Evolutionary conservation across 2,797 vertebrate genomes (phyloP), one percentile per base, ranked within the genome.

Genomic region (Spinus olivaceus): DNA sequence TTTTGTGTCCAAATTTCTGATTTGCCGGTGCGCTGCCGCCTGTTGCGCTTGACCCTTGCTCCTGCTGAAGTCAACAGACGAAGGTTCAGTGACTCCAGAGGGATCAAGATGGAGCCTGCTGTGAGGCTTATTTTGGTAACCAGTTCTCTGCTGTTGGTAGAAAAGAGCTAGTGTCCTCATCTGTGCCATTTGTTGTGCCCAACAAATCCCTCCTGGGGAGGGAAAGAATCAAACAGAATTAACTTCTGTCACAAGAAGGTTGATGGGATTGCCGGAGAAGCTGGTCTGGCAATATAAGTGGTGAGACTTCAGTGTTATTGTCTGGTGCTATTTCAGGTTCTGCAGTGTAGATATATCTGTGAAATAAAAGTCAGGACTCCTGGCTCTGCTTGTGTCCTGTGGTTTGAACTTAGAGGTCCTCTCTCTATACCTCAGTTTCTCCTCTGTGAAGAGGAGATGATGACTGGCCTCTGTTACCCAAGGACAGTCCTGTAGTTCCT

Each of bases 21-120:
- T 93, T 82, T 86, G 41, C 60, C 90, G 87, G 66, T 16, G 27
- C 69, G 60, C 70, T 91, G 87, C 80, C 0, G 20, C 23, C 59
- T 77, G 80, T 84, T 79, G 56, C 0, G 66, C 78, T 84, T 92
- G 94, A 96, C 86, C 93, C 92, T 96, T 96, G 93, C 77, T 96
- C 92, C 77, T 79, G 86, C 90, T 92, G 93, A 81, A 96, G 86
- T 96, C 90, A 92, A 95, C 92, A 94, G 95, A 92, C 82, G 92
- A 95, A 88, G 87, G 91, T 95, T 96, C 89, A 95, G 72, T 94
- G 92, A 90, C 89, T 96, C 81, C 66, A 81, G 85, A 90, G 85
- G 82, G 85, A 94, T 95, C 94, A 92, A 81, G 73, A 77, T 84
- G 88, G 82, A 94, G 63, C 80, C 87, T 88, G 82, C 94, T 90